Evolutionary conservation across 2,797 vertebrate genomes (phyloP).

Genomic region (Somateria mollissima): DNA sequence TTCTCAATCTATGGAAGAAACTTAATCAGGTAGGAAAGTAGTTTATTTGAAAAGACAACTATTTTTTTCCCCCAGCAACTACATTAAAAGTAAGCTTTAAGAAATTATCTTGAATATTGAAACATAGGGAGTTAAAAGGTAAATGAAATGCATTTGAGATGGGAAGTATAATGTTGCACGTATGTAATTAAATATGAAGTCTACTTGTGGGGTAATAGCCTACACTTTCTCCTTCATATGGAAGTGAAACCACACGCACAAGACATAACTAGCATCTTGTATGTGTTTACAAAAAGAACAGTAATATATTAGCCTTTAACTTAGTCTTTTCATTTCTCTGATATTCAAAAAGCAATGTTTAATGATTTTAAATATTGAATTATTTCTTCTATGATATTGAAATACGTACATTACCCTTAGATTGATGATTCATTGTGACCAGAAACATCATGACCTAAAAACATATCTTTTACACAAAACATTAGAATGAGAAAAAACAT

Average conservation of each 20-base stretch:
- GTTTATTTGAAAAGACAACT: neutral
- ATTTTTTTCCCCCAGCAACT: neutral
- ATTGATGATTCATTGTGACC: neutral
- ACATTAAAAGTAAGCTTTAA: neutral
- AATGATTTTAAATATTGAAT: neutral
- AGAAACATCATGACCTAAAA: neutral
- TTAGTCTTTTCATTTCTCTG: neutral
- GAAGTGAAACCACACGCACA: neutral
- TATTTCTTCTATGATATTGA: neutral
- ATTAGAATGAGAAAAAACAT: neutral
- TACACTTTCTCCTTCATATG: neutral
- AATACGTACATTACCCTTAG: neutral
- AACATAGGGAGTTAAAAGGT: neutral
- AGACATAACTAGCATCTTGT: neutral
- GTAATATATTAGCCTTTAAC: neutral
- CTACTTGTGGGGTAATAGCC: neutral
- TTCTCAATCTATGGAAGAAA: slow-evolving; percentile 96
- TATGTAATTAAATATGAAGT: neutral
- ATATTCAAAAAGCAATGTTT: neutral
- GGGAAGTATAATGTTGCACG: neutral
- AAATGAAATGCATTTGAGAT: neutral
- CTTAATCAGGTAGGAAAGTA: slow-evolving; percentile 89
- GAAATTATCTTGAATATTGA: neutral
- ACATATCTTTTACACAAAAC: neutral
- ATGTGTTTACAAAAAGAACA: neutral